Conservation (phyloP, 1,140 invertebrate species). For the Drosophila ohnishii region DNA sequence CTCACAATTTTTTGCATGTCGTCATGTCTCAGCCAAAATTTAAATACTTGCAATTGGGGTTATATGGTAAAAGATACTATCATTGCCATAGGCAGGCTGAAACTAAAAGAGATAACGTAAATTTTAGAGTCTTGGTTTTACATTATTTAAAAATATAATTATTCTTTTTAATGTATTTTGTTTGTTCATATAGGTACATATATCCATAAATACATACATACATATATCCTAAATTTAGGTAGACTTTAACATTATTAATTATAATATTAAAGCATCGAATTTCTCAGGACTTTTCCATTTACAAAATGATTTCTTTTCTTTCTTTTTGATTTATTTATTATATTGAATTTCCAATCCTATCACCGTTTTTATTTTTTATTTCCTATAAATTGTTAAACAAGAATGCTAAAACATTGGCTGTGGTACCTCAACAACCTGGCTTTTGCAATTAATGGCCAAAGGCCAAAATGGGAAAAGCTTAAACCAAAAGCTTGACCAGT, state of each 20-base stretch:
- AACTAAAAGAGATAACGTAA: not conserved
- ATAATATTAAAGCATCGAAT: no score
- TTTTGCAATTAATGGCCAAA: constrained; percentile 9
- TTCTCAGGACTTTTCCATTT: no score
- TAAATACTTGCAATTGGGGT: constrained; percentile 55
- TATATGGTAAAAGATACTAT: constrained; percentile 7
- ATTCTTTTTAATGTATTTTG: not conserved
- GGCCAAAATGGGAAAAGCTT: constrained; percentile 20
- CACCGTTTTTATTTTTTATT: not conserved
- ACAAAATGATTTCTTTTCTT: no score
- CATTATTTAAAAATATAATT: not conserved
- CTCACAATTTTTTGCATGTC: constrained; percentile 8
- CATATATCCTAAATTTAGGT: no score
- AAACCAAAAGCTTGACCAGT: constrained; percentile 43
- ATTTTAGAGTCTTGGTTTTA: not conserved
- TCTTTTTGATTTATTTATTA: not conserved
- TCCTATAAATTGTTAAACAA: not conserved
- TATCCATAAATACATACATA: no score
- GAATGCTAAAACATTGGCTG: not conserved
- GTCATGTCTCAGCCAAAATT: constrained; percentile 18
- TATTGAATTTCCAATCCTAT: not conserved
- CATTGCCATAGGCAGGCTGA: not conserved
- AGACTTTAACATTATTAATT: no score
- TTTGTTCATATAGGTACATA: no score
- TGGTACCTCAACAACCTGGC: not conserved